Percentiles rank a stretch among this genome's conserved stretches.
Evolutionary conservation across 2,797 vertebrate species (phyloP).

Genomic region (Gorsachius magnificus): DNA sequence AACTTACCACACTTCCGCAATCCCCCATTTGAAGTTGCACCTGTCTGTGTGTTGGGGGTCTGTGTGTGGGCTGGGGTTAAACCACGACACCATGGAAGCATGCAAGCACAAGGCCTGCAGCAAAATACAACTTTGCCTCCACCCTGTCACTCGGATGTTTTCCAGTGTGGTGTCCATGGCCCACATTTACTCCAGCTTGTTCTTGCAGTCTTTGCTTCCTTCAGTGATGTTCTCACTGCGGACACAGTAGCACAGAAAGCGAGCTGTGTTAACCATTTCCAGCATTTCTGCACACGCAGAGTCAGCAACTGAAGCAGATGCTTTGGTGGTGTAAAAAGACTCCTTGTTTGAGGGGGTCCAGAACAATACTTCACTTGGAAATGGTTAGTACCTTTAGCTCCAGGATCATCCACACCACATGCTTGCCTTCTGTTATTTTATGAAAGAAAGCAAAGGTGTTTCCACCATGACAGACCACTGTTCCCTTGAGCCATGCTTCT

Average conservation of each 20-base stretch:
- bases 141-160: not conserved
- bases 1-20: not conserved
- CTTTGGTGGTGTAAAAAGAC: not conserved
- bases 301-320: not conserved
- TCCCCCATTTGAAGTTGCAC: not conserved
- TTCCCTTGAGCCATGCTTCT: not conserved
- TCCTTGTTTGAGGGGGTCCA: not conserved
- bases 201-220: not conserved
- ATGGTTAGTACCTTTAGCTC: not conserved
- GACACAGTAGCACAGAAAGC: not conserved
- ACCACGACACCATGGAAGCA: not conserved
- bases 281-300: not conserved
- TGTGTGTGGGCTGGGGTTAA: too few species aligned
- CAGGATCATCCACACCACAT: not conserved
- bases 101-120: not conserved
- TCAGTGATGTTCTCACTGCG: not conserved
- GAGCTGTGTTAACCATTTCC: not conserved
- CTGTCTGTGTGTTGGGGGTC: not conserved
- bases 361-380: not conserved
- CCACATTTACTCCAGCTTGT: fast-evolving
- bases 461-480: not conserved
- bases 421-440: not conserved
- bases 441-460: not conserved
- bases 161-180: not conserved
- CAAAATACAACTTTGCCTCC: not conserved